Evolutionary conservation across 2,888 invertebrate species (phyloP), one percentile per base, ranked within the genome.

Genomic region (Zygogramma bicolorata): DNA sequence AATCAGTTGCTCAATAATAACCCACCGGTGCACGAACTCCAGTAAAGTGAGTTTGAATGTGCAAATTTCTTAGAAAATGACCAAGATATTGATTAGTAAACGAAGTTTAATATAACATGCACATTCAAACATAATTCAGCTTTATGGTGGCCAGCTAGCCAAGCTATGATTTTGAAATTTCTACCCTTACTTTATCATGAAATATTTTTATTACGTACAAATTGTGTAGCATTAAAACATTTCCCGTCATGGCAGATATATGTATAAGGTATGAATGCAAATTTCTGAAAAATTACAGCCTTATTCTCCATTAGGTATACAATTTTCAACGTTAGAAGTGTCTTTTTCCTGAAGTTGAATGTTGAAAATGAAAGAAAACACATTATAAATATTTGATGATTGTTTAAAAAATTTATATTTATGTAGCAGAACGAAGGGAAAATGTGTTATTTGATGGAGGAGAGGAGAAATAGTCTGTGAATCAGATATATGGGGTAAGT

Each of bases 21-120:
- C 58, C 58, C 57, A 57, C 71, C 22, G 15, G 65, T 71, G 66
- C 71, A 71, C 67, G 71, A 71, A 71, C 62, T 29, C 31, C 60
- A 62, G 29, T 31, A 31, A 53, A 62, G 67, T 22, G 57, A 58
- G 27, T 61, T 65, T 67, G 15, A 71, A 71, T 61, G 71, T 71
- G 71, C 66, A 65, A 71, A 71, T 61, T 71, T 71, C 71, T 71
- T 49, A 67, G 71, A 71, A 71, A 71, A 57, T 66, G 53, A 61
- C 61, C 61, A 57, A 65, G 67, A 61, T 67, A 71, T 71, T 57
- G 71, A 71, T 71, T 71, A 67, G 34, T 34, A 58, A 65, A 62
- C 60, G 38, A 70, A 70, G 57, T 53, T 53, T 27, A 53, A 53
- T 27, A 53, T 53, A 53, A 53, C 53, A 22, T 53, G 53, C 53